Conservation (phyloP, 2,888 invertebrate genomes). For the Meiosimyza decipiens region DNA sequence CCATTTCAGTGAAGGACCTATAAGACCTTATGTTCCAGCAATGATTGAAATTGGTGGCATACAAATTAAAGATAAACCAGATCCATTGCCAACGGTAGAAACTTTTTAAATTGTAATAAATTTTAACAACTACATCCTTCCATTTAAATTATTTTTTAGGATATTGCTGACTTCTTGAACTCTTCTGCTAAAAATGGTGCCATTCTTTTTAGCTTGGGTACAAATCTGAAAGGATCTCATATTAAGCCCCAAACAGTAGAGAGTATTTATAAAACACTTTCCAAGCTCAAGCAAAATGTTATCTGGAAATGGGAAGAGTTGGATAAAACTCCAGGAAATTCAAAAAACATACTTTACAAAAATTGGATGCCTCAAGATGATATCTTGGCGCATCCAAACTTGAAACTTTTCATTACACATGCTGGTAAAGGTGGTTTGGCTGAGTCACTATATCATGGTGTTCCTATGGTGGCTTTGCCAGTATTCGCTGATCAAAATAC, state of each 20-base stretch:
- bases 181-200: constrained; percentile 65
- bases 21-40: constrained; percentile 61
- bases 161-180: constrained; percentile 61
- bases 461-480: constrained; percentile 67
- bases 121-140: neutral
- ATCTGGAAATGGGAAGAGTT: constrained; percentile 78
- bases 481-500: constrained; percentile 60
- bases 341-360: constrained; percentile 66
- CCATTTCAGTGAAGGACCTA: constrained; percentile 61
- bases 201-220: constrained; percentile 67
- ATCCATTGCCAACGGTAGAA: constrained; percentile 56
- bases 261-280: constrained; percentile 71
- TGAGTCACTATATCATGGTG: constrained; percentile 72
- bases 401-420: constrained; percentile 74
- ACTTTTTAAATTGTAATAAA: neutral
- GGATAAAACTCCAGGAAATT: constrained; percentile 65
- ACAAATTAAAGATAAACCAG: constrained; percentile 59
- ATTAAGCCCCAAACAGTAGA: constrained; percentile 69
- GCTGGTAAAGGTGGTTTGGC: constrained; percentile 75
- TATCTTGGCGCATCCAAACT: constrained; percentile 72
- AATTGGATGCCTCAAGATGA: constrained; percentile 79
- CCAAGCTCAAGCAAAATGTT: constrained; percentile 72
- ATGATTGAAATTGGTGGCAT: constrained; percentile 64
- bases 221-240: constrained; percentile 60
- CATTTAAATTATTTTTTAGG: constrained; percentile 51